Evolutionary conservation across 2,113 vertebrate genomes (phyloP).

Genomic region (Sciurus niger): DNA sequence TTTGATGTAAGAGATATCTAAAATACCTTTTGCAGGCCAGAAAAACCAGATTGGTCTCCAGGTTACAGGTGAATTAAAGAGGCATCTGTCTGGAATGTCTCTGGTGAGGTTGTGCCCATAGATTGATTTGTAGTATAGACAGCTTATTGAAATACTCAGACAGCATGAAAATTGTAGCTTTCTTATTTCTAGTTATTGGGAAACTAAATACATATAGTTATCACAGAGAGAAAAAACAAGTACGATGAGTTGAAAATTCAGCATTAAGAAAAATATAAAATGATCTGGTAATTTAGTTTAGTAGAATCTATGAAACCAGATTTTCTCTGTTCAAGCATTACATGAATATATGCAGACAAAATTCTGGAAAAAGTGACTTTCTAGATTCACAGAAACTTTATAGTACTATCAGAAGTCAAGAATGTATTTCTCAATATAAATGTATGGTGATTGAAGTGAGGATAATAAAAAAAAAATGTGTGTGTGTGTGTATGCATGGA

Average conservation of each 20-base stretch:
- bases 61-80: neutral
- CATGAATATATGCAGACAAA: neutral
- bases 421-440: neutral
- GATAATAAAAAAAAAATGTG: neutral
- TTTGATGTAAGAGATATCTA: neutral
- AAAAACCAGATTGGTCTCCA: neutral
- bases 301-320: conserved; percentile 21
- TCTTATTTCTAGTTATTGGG: neutral
- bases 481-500: no score
- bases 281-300: neutral
- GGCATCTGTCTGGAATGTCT: neutral
- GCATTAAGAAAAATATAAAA: conserved; percentile 17
- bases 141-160: neutral
- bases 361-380: neutral
- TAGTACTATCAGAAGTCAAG: neutral
- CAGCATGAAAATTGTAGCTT: neutral
- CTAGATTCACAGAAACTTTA: conserved; percentile 11
- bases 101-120: neutral
- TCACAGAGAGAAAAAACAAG: neutral
- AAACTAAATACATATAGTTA: conserved; percentile 22
- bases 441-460: neutral
- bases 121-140: neutral
- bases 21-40: neutral
- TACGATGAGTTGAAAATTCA: neutral
- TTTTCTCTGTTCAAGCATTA: conserved; percentile 26